These are phyloP conservation scores for Sylvicola fuscatus DNA, from an alignment of 2,888 invertebrate genomes.

Conservation along the genomic window DNA sequence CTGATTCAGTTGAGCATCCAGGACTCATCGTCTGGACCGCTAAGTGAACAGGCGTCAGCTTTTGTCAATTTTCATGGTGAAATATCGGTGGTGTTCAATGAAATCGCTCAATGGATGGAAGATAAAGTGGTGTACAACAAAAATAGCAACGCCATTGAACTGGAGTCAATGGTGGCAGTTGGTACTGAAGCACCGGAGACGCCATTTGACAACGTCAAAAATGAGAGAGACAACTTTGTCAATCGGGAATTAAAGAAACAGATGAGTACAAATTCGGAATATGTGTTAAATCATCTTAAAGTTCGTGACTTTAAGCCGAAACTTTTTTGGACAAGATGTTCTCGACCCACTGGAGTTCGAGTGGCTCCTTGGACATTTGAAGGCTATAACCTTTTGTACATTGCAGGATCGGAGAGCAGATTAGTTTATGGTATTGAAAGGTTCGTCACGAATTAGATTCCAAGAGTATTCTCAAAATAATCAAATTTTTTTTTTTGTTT, in stretches of 20 bases:
- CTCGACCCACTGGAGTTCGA: slow-evolving; percentile 46
- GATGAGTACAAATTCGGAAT: no score
- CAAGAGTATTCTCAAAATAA: not conserved
- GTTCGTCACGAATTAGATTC: not conserved
- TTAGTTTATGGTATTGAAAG: slow-evolving; percentile 4
- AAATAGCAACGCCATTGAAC: slow-evolving; percentile 27
- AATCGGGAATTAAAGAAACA: no score
- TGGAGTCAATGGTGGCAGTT: slow-evolving; percentile 27
- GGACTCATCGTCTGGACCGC: not conserved
- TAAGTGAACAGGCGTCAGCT: slow-evolving; percentile 26
- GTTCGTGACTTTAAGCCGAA: slow-evolving; percentile 32
- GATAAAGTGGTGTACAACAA: slow-evolving; percentile 32
- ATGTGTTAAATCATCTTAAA: slow-evolving; percentile 15
- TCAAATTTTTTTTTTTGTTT: slow-evolving; percentile 15
- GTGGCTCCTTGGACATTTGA: slow-evolving; percentile 39
- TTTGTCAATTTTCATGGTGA: slow-evolving; percentile 36
- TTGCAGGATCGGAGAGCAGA: slow-evolving; percentile 4
- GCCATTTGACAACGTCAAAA: slow-evolving; percentile 20
- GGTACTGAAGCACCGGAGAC: slow-evolving; percentile 29
- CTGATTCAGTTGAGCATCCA: no score
- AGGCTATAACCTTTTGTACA: slow-evolving; percentile 9
- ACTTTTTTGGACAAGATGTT: slow-evolving; percentile 32
- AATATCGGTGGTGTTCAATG: slow-evolving; percentile 32
- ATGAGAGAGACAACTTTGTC: slow-evolving; percentile 26
- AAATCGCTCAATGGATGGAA: slow-evolving; percentile 35